Evolutionary conservation across 2,888 invertebrate species (phyloP), one percentile per base, ranked within the genome.

Genomic region (Sesia bembeciformis): DNA sequence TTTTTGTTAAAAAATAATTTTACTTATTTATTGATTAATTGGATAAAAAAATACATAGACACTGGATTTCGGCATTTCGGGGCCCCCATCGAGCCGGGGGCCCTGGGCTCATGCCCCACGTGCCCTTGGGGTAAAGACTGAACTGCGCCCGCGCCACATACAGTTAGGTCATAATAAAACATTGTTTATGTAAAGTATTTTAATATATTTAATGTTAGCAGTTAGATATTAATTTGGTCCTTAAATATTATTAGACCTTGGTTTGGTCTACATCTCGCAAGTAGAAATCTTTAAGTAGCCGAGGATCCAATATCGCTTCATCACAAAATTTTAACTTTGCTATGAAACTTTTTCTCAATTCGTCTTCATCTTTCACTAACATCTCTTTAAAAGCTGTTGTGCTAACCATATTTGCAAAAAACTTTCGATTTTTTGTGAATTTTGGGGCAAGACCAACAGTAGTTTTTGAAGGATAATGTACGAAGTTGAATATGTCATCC

Each of bases 371-470:
- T 40, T 62, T 68, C n/a, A 61, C 64, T n/a, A 86, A 42, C 70
- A 78, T 76, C 39, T 70, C 70, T 64, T 76, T 83, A 54, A 86
- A 87, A 0, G 60, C 69, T 1, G 67, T 53, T 40, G 78, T 72
- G 40, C 64, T 64, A 40, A 88, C 67, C 63, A 88, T 62, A 58
- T 88, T 85, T 4, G 83, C 81, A 53, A 88, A 84, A 64, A 81
- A 86, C 54, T 81, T 84, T 40, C 84, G 70, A 58, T 87, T 84
- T n/a, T 57, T 66, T 3, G 83, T 82, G 59, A 77, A 80, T 59
- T 74, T 76, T 7, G 76, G 78, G 1, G 75, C 71, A 49, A 71
- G 71, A 3, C 86, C 87, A 6, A 87, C 77, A 3, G 87, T 87
- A 0, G 87, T 86, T 64, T 73, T 80, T 5, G 80, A 68, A 4